Base-by-base conservation (phyloP, 2,888 invertebrate genomes). In the Isotomurus palustris region DNA sequence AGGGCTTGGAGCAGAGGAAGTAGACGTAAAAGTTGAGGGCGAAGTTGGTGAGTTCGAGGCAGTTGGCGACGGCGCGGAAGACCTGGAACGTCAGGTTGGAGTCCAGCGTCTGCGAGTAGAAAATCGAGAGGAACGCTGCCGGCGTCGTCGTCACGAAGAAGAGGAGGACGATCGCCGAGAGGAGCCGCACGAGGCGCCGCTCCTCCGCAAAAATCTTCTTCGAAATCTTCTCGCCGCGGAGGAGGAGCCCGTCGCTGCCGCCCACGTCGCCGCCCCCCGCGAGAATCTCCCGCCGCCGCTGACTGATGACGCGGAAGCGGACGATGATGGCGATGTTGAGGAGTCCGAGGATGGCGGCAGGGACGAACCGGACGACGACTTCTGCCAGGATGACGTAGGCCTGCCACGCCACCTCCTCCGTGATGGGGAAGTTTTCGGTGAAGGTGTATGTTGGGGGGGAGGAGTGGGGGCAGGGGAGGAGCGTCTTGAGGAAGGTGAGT, bases 21-120 rank as follows among this genome's bases (percentile, higher is more conserved):
- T 76, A 77, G 51, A 79, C 73, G 72, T 78, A 79, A 65, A 79
- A 79, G 66, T 79, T 79, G 60, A 78, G 73, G 2, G 79, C 76
- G 66, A 78, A 79, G 68, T 79, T 79, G 53, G 77, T 74, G 50
- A 79, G 72, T 64, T 79, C 79, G 48, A 78, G 64, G 29, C 75
- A 68, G 62, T 79, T 79, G 8, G 77, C 76, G 29, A 77, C 71
- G 8, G 78, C 77, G 41, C 78, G 73, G 65, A 78, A 77, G 17
- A 77, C 71, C 72, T 78, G 75, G 53, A 70, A 70, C 12, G 48
- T 53, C 41, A 67, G 56, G 56, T 69, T 67, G 24, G 55, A 47
- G 17, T 73, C 71, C 38, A 71, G 66, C 21, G 72, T 71, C 53
- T 78, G 75, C 4, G 73, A 73, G 61, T 77, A 76, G 49, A 77